A percentile compares a stretch with the other conserved stretches of the same genome.
Conservation (phyloP, 2,113 vertebrate genomes). For the Tamias sibiricus region DNA sequence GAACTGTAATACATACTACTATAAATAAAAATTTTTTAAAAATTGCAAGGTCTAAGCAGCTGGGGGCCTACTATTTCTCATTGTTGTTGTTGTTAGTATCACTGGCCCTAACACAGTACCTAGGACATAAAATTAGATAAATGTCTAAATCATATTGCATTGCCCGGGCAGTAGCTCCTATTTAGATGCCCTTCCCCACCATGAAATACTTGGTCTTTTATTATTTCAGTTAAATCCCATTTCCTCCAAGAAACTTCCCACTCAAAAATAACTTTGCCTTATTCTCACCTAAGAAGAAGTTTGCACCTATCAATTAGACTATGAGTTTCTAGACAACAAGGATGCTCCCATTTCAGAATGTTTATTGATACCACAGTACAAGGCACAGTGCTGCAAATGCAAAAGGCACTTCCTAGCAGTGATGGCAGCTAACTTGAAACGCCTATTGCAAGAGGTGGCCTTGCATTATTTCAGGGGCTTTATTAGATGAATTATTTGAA, state of each 20-base stretch:
- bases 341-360: background rate
- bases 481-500: background rate
- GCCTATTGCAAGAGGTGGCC: background rate
- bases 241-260: background rate
- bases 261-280: background rate
- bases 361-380: background rate
- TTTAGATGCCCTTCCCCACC: background rate
- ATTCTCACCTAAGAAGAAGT: background rate
- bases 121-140: background rate
- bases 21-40: too few species aligned
- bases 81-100: background rate
- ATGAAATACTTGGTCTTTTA: background rate
- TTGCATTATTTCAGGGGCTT: background rate
- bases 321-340: background rate
- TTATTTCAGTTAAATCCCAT: slow-evolving; percentile 4
- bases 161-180: background rate
- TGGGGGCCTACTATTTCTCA: background rate
- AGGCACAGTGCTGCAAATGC: background rate
- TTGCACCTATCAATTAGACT: background rate
- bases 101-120: background rate
- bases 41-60: background rate
- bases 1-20: too few species aligned
- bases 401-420: background rate
- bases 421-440: background rate
- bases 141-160: background rate